Evolutionary conservation across 2,888 invertebrate genomes (phyloP).

Genomic region (Abrostola triplasia): DNA sequence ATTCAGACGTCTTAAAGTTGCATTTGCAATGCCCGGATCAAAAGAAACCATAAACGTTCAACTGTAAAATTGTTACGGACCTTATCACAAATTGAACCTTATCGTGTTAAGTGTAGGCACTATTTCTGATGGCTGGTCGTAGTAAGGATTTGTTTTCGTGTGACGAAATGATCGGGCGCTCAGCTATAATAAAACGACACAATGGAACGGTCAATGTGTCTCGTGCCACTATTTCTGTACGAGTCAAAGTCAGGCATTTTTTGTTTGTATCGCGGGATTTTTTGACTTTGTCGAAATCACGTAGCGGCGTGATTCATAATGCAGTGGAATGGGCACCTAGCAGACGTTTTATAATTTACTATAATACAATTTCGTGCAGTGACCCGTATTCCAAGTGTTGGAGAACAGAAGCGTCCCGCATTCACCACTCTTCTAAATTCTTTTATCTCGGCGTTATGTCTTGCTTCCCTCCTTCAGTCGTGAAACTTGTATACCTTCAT

Average conservation of each 20-base stretch:
- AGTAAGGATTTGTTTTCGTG: slow-evolving; percentile 69
- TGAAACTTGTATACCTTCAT: neutral
- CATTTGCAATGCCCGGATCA: slow-evolving; percentile 8
- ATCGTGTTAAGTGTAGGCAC: slow-evolving; percentile 37
- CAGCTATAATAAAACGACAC: slow-evolving; percentile 75
- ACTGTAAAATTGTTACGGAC: slow-evolving; percentile 41
- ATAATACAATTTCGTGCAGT: slow-evolving; percentile 41
- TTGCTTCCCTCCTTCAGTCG: neutral
- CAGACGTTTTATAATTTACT: slow-evolving; percentile 49
- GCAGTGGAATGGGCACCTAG: slow-evolving; percentile 55
- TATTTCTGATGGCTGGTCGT: slow-evolving; percentile 42
- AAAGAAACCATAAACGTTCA: slow-evolving; percentile 43
- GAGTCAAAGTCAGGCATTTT: slow-evolving; percentile 65
- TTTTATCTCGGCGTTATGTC: neutral
- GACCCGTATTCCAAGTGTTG: slow-evolving; percentile 33
- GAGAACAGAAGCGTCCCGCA: slow-evolving; percentile 12
- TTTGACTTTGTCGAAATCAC: slow-evolving; percentile 73
- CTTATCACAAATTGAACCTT: slow-evolving; percentile 54
- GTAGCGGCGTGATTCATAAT: slow-evolving; percentile 69
- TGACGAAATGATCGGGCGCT: slow-evolving; percentile 75
- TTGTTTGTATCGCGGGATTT: slow-evolving; percentile 66
- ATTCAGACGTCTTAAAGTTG: slow-evolving; percentile 1
- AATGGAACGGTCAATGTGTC: slow-evolving; percentile 82
- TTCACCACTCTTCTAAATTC: neutral
- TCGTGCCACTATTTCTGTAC: slow-evolving; percentile 83